Evolutionary conservation across 2,888 invertebrate species (phyloP), one percentile per base, ranked within the genome.

Genomic region (Gastrophysa polygoni): DNA sequence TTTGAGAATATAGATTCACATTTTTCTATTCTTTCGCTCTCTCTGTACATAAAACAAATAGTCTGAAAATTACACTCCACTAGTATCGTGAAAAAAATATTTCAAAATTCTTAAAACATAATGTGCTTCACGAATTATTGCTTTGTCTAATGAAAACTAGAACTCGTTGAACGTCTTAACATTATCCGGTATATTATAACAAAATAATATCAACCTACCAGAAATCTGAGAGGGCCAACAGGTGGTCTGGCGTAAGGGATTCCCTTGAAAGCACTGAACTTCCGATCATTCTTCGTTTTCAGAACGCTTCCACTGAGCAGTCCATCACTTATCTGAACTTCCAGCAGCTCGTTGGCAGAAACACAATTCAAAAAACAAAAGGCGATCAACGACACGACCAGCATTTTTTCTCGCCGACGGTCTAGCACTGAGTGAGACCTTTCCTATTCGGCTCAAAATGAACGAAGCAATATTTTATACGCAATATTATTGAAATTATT

Each of bases 261-360:
- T 14, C 82, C 81, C 50, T 82, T 70, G 69, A 84, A 85, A 24
- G 82, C 82, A 55, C 77, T 80, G 67, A 84, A 83, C 64, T 78
- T 73, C 29, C 78, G 75, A 49, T 82, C 83, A 63, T 74, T 78
- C 47, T 77, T 77, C 2, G 82, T 82, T 52, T 68, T 73, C 59
- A 78, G 65, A 68, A 74, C 75, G 20, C 74, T 76, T 0, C 85
- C 85, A 61, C 68, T 74, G 8, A 85, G 64, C 43, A 63, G 71
- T 1, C 85, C 85, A 71, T 83, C 77, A 2, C 71, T 61, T 34
- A 81, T 76, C 43, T 73, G 73, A 1, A 83, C 79, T 56, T 61
- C 59, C 14, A 70, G 73, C 20, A 34, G 49, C 6, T 55, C 58
- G 34, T 29, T 44, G 28, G 54, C 49, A 5, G 38, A 16, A 8